Base-by-base conservation (phyloP, 2,888 invertebrate genomes). In the Orchestes rusci region DNA sequence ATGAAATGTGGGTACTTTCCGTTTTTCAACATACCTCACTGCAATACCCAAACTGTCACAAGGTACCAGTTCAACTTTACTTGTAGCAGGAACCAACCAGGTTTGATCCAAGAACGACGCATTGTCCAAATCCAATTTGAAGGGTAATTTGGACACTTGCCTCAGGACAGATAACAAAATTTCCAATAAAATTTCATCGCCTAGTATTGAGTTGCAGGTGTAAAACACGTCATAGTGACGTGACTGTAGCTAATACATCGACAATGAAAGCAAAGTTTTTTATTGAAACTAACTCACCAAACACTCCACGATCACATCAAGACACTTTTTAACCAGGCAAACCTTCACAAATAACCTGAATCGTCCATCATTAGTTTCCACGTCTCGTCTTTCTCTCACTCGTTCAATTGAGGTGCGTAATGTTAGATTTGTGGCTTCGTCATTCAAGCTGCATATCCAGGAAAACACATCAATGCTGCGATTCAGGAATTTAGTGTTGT, bases 181-280 rank as follows among this genome's bases (percentile, higher is more conserved):
- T 62, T 77, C 73, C 0, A 70, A 66, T 16, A 80, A 59, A 53
- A 81, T 80, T 64, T 79, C 79, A 66, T 80, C 75, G 5, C 79
- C 79, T 16, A 80, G 58, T 42, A 79, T 74, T 1, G 72, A 72
- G 53, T 68, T 68, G 40, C 40, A 28, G 7, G 34, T 47, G 45
- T 69, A 62, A 58, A 68, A 52, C 15, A 45, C 31, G 19, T 53
- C 48, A 29, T 39, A 52, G 46, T 56, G 58, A 19, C 54, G 46
- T 37, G 51, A 45, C 27, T 52, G 48, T n/a, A 52, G 32, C 56
- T 58, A 33, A 35, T n/a, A n/a, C n/a, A n/a, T n/a, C n/a, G n/a
- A n/a, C n/a, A n/a, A n/a, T n/a, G n/a, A n/a, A n/a, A n/a, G n/a
- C n/a, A n/a, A n/a, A n/a, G n/a, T n/a, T n/a, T n/a, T n/a, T n/a